A percentile compares a stretch with the other conserved stretches of the same genome.
These are phyloP conservation scores for Myanophis thanlyinensis DNA, from an alignment of 2,113 vertebrate genomes.

Conservation along the genomic window DNA sequence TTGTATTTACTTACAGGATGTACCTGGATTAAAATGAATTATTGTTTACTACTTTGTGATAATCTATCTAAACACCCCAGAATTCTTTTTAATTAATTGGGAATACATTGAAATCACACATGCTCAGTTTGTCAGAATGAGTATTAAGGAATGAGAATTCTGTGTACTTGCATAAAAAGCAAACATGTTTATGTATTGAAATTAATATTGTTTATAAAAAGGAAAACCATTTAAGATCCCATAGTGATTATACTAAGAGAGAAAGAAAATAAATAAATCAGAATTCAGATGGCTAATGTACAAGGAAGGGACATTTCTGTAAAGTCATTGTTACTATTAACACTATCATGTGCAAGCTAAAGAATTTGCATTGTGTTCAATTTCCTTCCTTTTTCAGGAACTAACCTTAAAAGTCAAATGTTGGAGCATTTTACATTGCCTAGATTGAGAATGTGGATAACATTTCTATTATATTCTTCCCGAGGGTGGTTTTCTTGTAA, in stretches of 20 bases:
- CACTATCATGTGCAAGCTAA: neutral
- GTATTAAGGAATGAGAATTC: neutral
- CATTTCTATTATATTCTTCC: neutral
- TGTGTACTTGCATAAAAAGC: neutral
- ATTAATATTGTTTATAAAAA: neutral
- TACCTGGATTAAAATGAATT: neutral
- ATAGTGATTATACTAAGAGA: neutral
- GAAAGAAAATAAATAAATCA: neutral
- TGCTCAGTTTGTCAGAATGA: constrained; percentile 1
- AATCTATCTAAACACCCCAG: neutral
- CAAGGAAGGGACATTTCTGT: neutral
- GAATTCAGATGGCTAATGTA: neutral
- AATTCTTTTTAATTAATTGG: constrained; percentile 1
- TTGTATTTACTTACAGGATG: neutral
- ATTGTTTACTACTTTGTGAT: neutral
- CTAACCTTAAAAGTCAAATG: neutral
- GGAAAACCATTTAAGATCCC: neutral
- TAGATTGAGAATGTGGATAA: neutral
- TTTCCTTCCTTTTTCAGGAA: neutral
- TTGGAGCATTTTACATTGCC: neutral
- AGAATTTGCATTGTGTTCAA: neutral
- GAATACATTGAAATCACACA: neutral
- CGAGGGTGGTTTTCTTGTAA: neutral
- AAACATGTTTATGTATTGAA: neutral
- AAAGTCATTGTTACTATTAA: neutral